These are phyloP conservation scores for Chloebia gouldiae DNA, from an alignment of 2,113 vertebrate genomes.

Conservation along the genomic window DNA sequence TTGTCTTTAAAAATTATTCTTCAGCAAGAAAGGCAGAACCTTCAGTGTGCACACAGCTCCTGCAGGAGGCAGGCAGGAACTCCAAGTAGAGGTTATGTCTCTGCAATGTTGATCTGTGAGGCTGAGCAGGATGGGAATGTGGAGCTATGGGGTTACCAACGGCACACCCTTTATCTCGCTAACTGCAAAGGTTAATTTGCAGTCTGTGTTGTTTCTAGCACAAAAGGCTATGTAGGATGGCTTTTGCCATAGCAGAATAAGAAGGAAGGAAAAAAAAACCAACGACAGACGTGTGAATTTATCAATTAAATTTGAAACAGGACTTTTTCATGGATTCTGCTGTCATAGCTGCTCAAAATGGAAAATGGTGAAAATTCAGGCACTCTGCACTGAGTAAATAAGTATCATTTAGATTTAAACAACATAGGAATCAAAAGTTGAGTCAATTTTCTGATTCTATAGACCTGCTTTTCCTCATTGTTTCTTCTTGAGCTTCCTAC, in stretches of 20 bases:
- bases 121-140: background rate
- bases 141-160: background rate
- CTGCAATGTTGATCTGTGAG: background rate
- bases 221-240: background rate
- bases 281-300: background rate
- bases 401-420: constrained; percentile 60
- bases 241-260: background rate
- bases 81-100: background rate
- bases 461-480: constrained; percentile 44
- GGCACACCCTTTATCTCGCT: background rate
- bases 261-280: accelerated
- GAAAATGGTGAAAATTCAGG: background rate
- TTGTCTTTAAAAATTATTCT: background rate
- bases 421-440: background rate
- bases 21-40: background rate
- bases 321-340: background rate
- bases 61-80: background rate
- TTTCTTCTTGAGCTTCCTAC: constrained; percentile 55
- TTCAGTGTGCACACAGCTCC: background rate
- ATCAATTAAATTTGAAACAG: background rate
- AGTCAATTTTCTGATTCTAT: constrained; percentile 24
- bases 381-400: constrained; percentile 20
- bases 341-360: background rate
- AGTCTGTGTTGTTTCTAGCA: background rate
- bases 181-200: background rate